phyloP scores from a whole-genome alignment of 2,888 invertebrate species.

The Diadegma fenestrale region DNA sequence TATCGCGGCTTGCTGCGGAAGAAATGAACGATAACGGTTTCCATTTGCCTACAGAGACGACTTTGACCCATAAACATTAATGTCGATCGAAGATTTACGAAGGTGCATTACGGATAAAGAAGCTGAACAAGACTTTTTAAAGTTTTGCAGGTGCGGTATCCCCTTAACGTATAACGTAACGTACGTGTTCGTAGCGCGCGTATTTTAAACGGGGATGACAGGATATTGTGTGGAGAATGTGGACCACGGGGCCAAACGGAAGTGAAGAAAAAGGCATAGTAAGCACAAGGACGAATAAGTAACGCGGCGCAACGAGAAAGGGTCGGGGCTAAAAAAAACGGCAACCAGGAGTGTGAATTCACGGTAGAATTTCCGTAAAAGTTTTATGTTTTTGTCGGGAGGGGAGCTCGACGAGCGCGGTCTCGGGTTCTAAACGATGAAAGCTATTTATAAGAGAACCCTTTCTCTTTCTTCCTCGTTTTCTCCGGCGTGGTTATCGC shows the following conservation, averaged over 20 bases:
- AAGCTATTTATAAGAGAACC: slow-evolving; percentile 62
- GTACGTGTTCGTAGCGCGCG: slow-evolving; percentile 1
- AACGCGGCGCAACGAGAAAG: background rate
- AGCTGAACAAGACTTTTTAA: slow-evolving; percentile 11
- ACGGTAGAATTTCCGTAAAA: slow-evolving; percentile 65
- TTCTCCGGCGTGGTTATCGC: slow-evolving; percentile 45
- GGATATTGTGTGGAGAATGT: slow-evolving; percentile 34
- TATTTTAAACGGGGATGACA: slow-evolving; percentile 35
- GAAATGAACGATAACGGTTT: background rate
- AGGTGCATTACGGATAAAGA: slow-evolving; percentile 64
- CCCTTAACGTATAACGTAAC: background rate
- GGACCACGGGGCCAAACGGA: slow-evolving; percentile 14
- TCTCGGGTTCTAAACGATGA: slow-evolving; percentile 55
- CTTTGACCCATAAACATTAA: slow-evolving; percentile 78
- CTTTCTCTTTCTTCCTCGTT: slow-evolving; percentile 23
- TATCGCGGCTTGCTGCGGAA: background rate
- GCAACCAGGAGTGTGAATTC: slow-evolving; percentile 48
- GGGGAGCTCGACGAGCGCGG: slow-evolving; percentile 37
- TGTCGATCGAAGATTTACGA: slow-evolving; percentile 80
- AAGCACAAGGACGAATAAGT: background rate
- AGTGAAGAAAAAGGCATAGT: slow-evolving; percentile 27
- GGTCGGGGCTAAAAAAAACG: background rate
- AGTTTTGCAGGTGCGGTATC: background rate
- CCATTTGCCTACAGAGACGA: background rate
- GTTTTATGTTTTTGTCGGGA: slow-evolving; percentile 65